Base-by-base conservation (phyloP, 2,113 vertebrate genomes). In the Pao palembangensis region DNA sequence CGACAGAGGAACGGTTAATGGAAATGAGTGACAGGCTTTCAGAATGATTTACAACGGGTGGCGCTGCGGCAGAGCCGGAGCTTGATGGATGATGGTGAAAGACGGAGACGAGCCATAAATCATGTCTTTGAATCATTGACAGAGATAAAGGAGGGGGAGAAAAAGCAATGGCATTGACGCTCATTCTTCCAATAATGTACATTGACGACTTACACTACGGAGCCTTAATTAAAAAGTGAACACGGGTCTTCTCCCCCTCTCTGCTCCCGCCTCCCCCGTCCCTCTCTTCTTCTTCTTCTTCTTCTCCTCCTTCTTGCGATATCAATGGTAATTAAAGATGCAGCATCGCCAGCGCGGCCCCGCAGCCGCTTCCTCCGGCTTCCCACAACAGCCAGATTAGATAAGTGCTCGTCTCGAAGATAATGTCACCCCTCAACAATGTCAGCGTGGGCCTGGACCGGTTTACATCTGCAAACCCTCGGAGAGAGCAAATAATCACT, bases 101-200 rank as follows among this genome's bases (percentile, higher is more conserved):
- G 96, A 96, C 94, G 92, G 94, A 95, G 94, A 95, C 91, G 88
- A 94, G 94, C 95, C 96, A 98, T 99, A 98, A 99, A 98, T 99
- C 97, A 99, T 98, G 97, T 98, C 95, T 98, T 95, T 96, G 95
- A 96, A 96, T 95, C 95, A 96, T 96, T 98, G 97, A 99, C 95
- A 99, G 92, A 99, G 97, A 98, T 98, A 97, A 96, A 98, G 94
- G 94, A 98, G 95, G 92, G 92, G 92, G 92, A 94, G 94, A 92
- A 94, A 94, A 95, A 92, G 93, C 94, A 92, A 91, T 93, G 95
- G 93, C 95, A 96, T 94, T 95, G 95, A 95, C 94, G 96, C 93
- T 97, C 96, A 97, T 96, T 96, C 95, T 95, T 93, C 94, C 96
- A 98, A 98, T 99, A 98, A 99, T 98, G 94, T 94, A 93, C 95